Conservation (phyloP, 2,888 invertebrate genomes). For the Operophtera brumata region DNA sequence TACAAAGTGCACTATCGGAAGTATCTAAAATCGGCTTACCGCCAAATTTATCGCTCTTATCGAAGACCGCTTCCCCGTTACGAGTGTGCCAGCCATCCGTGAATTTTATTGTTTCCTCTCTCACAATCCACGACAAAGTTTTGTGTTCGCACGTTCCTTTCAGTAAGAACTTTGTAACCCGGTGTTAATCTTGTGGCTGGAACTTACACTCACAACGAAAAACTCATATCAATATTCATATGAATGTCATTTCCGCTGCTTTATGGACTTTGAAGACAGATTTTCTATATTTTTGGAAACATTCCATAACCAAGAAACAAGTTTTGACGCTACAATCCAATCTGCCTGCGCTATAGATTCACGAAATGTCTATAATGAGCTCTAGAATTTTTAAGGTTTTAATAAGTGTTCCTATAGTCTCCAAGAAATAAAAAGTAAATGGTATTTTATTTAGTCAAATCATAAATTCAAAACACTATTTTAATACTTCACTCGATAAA, state of each 20-base stretch:
- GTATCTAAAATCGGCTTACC: constrained; percentile 50
- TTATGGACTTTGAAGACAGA: constrained; percentile 6
- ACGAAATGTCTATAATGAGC: too few species aligned
- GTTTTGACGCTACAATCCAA: too few species aligned
- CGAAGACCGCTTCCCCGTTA: constrained; percentile 39
- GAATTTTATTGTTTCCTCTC: constrained; percentile 72
- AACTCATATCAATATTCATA: constrained; percentile 24
- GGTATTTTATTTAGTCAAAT: too few species aligned
- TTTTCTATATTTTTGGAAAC: background rate
- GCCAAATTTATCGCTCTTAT: constrained; percentile 56
- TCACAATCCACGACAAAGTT: constrained; percentile 57
- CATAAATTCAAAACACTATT: too few species aligned
- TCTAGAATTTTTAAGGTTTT: too few species aligned
- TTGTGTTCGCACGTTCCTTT: constrained; percentile 58
- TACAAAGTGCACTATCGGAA: constrained; percentile 52
- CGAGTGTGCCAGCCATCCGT: constrained; percentile 57
- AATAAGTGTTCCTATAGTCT: too few species aligned
- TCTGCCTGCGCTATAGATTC: too few species aligned
- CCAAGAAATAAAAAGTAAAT: too few species aligned
- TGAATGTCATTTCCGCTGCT: constrained; percentile 4
- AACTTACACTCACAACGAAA: constrained; percentile 34
- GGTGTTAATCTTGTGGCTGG: constrained; percentile 52
- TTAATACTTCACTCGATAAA: too few species aligned
- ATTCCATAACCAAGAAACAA: too few species aligned
- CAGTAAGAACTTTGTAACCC: constrained; percentile 38